These are phyloP conservation scores for Catharus bicknelli DNA, from an alignment of 2,113 vertebrate species.

Conservation along the genomic window DNA sequence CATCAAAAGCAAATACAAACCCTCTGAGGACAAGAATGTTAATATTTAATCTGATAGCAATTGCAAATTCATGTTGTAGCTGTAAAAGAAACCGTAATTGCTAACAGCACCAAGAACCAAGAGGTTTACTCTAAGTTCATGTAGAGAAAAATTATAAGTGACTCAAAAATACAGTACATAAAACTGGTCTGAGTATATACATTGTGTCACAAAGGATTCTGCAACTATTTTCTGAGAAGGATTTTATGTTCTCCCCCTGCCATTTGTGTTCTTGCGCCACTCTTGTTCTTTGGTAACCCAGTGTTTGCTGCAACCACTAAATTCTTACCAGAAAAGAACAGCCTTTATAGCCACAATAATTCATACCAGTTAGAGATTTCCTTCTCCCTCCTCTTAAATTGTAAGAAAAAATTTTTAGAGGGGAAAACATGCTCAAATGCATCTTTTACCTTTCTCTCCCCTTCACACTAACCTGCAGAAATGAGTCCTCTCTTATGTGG, in stretches of 20 bases:
- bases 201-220: background rate
- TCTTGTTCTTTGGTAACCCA: background rate
- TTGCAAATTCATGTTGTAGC: background rate
- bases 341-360: background rate
- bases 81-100: background rate
- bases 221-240: background rate
- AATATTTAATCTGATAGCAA: background rate
- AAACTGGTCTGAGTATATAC: background rate
- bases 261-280: background rate
- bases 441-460: background rate
- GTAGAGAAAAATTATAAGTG: background rate
- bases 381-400: background rate
- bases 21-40: background rate
- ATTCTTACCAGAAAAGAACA: background rate
- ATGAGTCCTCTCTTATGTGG: fast-evolving
- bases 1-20: background rate
- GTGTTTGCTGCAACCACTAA: background rate
- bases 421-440: background rate
- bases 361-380: background rate
- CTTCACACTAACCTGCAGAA: background rate
- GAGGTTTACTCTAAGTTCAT: background rate
- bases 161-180: background rate
- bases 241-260: background rate
- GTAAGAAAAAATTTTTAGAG: background rate
- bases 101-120: background rate